Base-by-base conservation (phyloP, 2,113 vertebrate species). In the Neodontobutis hainanensis region DNA sequence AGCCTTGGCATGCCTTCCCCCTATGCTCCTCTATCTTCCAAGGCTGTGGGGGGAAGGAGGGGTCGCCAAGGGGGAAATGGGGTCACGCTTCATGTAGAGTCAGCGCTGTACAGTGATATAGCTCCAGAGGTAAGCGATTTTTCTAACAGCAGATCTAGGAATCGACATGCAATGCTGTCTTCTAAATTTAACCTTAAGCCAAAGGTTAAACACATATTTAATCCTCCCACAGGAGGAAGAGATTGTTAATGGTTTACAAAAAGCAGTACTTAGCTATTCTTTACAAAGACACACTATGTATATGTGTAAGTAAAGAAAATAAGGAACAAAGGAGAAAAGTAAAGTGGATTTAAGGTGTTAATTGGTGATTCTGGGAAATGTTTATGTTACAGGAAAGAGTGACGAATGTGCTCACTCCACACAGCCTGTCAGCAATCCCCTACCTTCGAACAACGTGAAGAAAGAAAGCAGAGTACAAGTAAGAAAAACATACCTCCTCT, bases 401-500 rank as follows among this genome's bases (percentile, higher is more conserved):
- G 92, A 70, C 83, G 88, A 93, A 90, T 92, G 88, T 91, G 85
- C 91, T 93, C 93, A 92, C 85, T 94, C 94, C 90, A 93, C 94
- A 94, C 90, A 91, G 85, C 72, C 87, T 81, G 88, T 85, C 87
- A 88, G 80, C 82, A 88, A 84, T 92, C 89, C 88, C 87, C 84
- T 91, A 87, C 90, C 91, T 87, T 92, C 86, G 84, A 89, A 92
- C 88, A 81, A 89, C 88, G 83, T 47, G 38, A 44, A 83, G 87
- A 93, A 91, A 88, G 87, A 93, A 94, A 94, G 94, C 86, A 92
- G 90, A 82, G 83, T 70, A 71, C 75, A 85, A 89, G 84, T 84
- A 92, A 93, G 87, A 92, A 88, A 89, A 83, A 90, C 69, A 86
- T 49, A 47, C 46, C 75, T 73, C 57, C 19, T 71, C 44, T 74